Conservation (phyloP, 2,113 vertebrate species). For the Ardeotis arabs region DNA sequence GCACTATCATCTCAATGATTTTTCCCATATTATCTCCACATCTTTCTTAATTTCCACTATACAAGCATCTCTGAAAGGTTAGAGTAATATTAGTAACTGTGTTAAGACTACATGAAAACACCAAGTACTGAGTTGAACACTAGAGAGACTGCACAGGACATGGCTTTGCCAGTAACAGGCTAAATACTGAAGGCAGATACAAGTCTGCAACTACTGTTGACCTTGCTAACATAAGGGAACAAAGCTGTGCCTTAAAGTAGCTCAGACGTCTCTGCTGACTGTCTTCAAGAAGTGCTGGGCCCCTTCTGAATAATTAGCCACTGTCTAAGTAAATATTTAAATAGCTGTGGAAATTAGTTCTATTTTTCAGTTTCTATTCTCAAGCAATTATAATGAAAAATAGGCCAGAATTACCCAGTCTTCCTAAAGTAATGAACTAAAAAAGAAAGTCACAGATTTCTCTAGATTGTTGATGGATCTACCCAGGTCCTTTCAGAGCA, state of each 20-base stretch:
- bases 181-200: neutral
- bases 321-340: slow-evolving; percentile 47
- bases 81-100: neutral
- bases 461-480: neutral
- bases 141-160: neutral
- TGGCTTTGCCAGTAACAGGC: neutral
- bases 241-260: slow-evolving; percentile 15
- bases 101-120: neutral
- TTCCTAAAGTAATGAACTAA: neutral
- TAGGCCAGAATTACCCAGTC: neutral
- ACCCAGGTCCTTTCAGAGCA: neutral
- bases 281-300: neutral
- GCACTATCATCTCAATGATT: neutral
- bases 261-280: neutral
- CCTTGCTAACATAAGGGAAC: slow-evolving; percentile 20
- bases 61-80: neutral
- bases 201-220: slow-evolving; percentile 23
- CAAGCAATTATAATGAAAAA: neutral
- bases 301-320: slow-evolving; percentile 25
- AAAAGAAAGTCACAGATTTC: neutral
- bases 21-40: neutral
- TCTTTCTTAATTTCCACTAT: neutral
- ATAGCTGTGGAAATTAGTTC: slow-evolving; percentile 4
- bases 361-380: neutral
- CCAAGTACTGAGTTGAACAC: neutral